A percentile compares a stretch with the other conserved stretches of the same genome.
These are phyloP conservation scores for Oxyruncus cristatus DNA, from an alignment of 2,113 vertebrate genomes.

Conservation along the genomic window DNA sequence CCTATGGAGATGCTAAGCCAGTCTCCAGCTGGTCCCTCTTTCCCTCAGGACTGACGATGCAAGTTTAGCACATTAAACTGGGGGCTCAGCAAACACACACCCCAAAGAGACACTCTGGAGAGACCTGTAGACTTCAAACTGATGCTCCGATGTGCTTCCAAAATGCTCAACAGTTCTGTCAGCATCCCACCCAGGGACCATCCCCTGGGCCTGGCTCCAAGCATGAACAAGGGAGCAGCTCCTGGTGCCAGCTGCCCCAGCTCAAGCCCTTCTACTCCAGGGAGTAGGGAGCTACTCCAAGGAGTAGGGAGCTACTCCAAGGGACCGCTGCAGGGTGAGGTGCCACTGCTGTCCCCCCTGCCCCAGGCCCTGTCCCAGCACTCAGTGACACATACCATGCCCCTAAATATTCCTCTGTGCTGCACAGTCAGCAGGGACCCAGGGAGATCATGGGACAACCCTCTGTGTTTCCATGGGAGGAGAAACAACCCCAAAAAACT, in stretches of 20 bases:
- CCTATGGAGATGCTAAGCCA: not conserved
- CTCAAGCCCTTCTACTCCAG: not conserved
- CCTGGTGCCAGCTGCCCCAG: not conserved
- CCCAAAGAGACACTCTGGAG: not conserved
- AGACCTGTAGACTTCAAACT: rapidly evolving
- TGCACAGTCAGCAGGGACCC: not conserved
- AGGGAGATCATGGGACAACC: not conserved
- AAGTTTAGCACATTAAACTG: not conserved
- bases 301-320: not conserved
- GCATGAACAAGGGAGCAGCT: not conserved
- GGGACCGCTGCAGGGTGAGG: not conserved
- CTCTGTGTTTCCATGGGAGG: not conserved
- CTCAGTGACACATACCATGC: not conserved
- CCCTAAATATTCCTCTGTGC: not conserved
- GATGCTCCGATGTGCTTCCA: not conserved
- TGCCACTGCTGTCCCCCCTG: not conserved
- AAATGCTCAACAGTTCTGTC: rapidly evolving
- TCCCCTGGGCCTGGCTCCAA: not conserved
- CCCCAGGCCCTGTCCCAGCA: not conserved
- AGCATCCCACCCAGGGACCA: not conserved
- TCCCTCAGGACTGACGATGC: not conserved
- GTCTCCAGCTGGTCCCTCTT: not conserved
- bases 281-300: not conserved
- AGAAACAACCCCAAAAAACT: not conserved
- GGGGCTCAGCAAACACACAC: not conserved